Evolutionary conservation across 1,140 invertebrate genomes (phyloP), one percentile per base, ranked within the genome.

Genomic region (Hestina assimilis): DNA sequence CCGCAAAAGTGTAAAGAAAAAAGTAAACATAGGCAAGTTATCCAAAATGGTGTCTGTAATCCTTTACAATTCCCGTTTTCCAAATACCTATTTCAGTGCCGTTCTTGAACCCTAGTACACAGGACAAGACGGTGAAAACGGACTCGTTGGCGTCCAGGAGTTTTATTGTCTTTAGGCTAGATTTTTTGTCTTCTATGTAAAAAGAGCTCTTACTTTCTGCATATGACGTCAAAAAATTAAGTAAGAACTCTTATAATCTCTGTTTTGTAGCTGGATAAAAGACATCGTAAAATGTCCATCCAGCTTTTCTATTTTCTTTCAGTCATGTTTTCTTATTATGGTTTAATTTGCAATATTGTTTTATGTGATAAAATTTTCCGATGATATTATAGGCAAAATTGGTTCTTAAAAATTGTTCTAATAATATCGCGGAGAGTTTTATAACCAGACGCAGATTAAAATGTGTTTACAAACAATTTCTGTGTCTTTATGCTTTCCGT

Each of bases 61-160:
- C 21, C 41, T 23, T 6, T 38, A 9, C 33, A 19, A 23, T 14
- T 28, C 20, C 9, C 19, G 12, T 46, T 35, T 51, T 46, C 43
- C 40, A n/a, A 21, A 12, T 12, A 23, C 33, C 42, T 19, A 24
- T 60, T 52, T 65, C 63, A 52, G 47, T 57, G 58, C 84, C 79
- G 80, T 46, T 71, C 83, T 86, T 87, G 83, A 84, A 83, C 61
- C 82, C 76, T 82, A 50, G 40, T 78, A 80, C 76, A 71, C 58
- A 82, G 81, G 81, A 80, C 82, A 85, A 87, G 84, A 78, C 79
- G 83, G 77, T 72, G 66, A 28, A 53, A 78, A 68, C 52, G 69
- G 71, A 74, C 66, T 63, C 43, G 38, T 60, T 59, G 56, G 65
- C 75, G 59, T 72, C 66, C 68, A 67, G 65, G 59, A 65, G 41